Conservation (phyloP, 1,140 invertebrate species). For the Magallana gigas region DNA sequence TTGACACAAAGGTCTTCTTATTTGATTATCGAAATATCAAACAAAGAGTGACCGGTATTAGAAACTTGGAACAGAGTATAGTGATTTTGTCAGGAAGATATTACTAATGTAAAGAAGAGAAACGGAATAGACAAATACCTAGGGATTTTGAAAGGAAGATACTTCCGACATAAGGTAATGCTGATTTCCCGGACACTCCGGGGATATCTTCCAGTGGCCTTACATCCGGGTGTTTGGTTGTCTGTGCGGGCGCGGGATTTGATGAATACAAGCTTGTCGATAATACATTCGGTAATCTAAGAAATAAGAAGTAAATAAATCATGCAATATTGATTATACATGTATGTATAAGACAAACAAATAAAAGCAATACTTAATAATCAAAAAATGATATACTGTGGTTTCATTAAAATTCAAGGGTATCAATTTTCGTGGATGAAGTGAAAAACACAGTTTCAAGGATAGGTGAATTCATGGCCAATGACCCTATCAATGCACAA, state of each 20-base stretch:
- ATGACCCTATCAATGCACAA: too few relatives aligned
- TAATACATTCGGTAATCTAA: not conserved
- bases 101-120: not conserved
- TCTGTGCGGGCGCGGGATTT: not conserved
- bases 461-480: too few relatives aligned
- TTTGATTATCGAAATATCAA: too few relatives aligned
- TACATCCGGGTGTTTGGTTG: not conserved
- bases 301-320: not conserved
- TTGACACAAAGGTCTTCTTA: too few relatives aligned
- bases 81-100: not conserved
- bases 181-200: not conserved
- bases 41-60: too few relatives aligned
- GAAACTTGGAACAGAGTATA: too few relatives aligned
- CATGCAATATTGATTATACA: not conserved
- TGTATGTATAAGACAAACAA: too few relatives aligned
- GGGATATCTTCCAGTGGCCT: not conserved
- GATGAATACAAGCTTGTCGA: not conserved
- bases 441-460: too few relatives aligned
- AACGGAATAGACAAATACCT: not conserved
- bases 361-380: too few relatives aligned
- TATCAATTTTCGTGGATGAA: too few relatives aligned
- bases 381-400: too few relatives aligned
- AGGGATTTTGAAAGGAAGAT: not conserved
- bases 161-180: not conserved
- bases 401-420: too few relatives aligned